Conservation (phyloP, 2,113 vertebrate genomes). For the Heterotilapia buettikoferi region DNA sequence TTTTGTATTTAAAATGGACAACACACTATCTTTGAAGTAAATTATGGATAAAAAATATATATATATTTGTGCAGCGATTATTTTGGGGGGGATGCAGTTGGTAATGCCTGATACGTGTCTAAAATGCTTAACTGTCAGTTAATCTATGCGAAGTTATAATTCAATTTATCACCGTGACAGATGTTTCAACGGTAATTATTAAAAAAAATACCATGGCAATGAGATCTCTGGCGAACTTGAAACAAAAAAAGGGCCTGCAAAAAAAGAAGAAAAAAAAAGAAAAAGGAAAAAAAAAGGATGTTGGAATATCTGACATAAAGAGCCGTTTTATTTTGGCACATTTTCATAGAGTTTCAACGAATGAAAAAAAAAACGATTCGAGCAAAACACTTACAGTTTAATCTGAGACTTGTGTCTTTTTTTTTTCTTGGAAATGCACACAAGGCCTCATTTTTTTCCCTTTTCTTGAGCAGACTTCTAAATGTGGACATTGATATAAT, state of each 20-base stretch:
- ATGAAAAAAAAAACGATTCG: neutral
- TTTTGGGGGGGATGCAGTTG: constrained; percentile 56
- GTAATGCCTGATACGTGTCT: constrained; percentile 60
- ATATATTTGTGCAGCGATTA: constrained; percentile 88
- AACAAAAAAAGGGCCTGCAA: neutral
- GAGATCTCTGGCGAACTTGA: neutral
- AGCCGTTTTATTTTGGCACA: neutral
- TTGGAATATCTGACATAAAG: neutral
- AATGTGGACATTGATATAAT: constrained; percentile 71
- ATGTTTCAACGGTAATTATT: constrained; percentile 29
- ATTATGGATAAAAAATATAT: constrained; percentile 84
- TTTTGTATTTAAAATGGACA: constrained; percentile 99
- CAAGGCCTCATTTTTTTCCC: neutral
- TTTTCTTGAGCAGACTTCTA: constrained; percentile 19
- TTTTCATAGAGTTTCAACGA: neutral
- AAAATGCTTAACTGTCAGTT: constrained; percentile 71
- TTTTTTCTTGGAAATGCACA: neutral
- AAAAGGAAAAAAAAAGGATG: neutral
- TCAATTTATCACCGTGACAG: constrained; percentile 45
- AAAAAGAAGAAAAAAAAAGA: neutral
- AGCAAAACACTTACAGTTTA: neutral
- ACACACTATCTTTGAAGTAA: constrained; percentile 99
- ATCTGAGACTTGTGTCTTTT: neutral
- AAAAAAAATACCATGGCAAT: neutral
- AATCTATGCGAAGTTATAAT: constrained; percentile 57